phyloP scores from a whole-genome alignment of 2,797 vertebrate species.

The Lemur catta region DNA sequence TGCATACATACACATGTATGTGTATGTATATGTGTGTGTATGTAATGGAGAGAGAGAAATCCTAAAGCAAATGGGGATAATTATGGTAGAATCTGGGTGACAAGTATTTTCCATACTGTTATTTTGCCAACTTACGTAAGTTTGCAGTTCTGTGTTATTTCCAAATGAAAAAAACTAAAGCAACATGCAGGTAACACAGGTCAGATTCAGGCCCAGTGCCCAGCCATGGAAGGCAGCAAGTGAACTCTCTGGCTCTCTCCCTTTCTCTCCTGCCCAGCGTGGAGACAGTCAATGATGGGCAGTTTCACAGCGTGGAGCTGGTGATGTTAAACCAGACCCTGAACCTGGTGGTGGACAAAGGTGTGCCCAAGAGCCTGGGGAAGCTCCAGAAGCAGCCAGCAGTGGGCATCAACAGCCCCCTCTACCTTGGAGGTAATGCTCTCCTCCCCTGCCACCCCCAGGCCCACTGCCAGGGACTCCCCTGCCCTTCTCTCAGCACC shows the following conservation, averaged over 20 bases:
- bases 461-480: neutral
- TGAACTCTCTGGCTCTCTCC: neutral
- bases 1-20: neutral
- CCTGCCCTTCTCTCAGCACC: neutral
- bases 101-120: neutral
- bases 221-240: rapidly evolving
- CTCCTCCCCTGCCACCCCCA: neutral
- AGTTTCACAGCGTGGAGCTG: conserved; percentile 96
- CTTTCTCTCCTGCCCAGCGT: conserved; percentile 85
- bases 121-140: neutral
- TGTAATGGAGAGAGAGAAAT: neutral
- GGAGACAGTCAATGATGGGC: conserved; percentile 96
- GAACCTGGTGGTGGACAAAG: conserved; percentile 97
- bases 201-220: neutral
- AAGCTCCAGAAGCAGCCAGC: conserved; percentile 93
- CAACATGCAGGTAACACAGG: rapidly evolving
- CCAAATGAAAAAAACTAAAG: neutral
- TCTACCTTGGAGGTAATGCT: conserved; percentile 96
- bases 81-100: neutral
- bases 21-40: neutral
- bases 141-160: neutral
- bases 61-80: neutral
- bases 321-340: conserved; percentile 96
- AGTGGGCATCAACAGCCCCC: conserved; percentile 92
- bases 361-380: conserved; percentile 94